Conservation (phyloP, 2,888 invertebrate genomes). For the Eupithecia vulgata region DNA sequence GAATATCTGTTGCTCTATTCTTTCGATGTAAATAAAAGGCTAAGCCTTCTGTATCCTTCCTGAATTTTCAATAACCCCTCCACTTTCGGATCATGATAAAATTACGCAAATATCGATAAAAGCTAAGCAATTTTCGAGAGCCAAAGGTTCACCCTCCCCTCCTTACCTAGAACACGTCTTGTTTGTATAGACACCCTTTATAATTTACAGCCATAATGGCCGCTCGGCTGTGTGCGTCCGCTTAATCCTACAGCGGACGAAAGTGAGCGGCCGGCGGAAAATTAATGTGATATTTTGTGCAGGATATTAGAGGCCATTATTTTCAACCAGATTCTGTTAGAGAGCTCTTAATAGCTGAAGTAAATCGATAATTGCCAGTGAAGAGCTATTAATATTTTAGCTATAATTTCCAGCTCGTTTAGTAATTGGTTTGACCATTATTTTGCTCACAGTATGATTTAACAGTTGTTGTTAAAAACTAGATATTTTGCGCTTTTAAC, state of each 20-base stretch:
- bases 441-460: neutral
- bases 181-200: constrained; percentile 22
- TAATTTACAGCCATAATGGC: constrained; percentile 29
- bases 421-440: neutral
- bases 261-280: constrained; percentile 22
- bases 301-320: constrained; percentile 9
- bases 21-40: neutral
- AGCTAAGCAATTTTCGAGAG: neutral
- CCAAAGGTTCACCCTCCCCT: constrained; percentile 10
- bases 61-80: neutral
- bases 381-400: neutral
- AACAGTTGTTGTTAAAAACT: neutral
- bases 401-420: neutral
- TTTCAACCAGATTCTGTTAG: constrained; percentile 9
- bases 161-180: constrained; percentile 10
- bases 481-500: neutral
- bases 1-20: neutral
- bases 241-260: constrained; percentile 22
- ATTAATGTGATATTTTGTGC: constrained; percentile 23
- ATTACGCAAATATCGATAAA: neutral
- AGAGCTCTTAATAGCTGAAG: constrained; percentile 1
- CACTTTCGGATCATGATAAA: neutral
- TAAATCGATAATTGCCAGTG: constrained; percentile 2
- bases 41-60: neutral
- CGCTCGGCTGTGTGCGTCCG: constrained; percentile 14